Conservation (phyloP, 1,140 invertebrate genomes). For the Carposina sasakii region DNA sequence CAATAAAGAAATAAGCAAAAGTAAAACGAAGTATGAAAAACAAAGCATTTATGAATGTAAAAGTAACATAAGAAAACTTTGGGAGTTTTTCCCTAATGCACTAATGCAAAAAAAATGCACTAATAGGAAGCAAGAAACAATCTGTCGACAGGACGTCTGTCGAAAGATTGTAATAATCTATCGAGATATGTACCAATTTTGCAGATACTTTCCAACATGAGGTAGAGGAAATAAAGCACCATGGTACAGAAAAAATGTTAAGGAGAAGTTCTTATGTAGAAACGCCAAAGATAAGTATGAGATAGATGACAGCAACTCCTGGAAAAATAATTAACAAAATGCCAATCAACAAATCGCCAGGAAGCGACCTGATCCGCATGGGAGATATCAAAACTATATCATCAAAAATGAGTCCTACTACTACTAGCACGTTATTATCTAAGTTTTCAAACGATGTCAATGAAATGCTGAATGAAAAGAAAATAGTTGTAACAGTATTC, state of each 20-base stretch:
- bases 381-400: neutral
- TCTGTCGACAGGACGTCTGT: neutral
- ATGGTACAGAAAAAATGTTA: neutral
- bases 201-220: neutral
- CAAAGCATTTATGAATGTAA: neutral
- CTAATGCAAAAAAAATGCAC: neutral
- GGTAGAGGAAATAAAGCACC: neutral
- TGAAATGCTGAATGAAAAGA: conserved; percentile 7
- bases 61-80: conserved; percentile 5
- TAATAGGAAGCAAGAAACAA: conserved; percentile 1
- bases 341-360: neutral
- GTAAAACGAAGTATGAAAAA: conserved; percentile 6
- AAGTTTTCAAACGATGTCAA: conserved; percentile 17
- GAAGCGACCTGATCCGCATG: conserved; percentile 5
- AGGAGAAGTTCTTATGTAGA: neutral
- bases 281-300: neutral
- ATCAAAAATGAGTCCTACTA: conserved; percentile 2
- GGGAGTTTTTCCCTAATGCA: too few species aligned
- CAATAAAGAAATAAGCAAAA: neutral
- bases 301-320: neutral
- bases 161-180: neutral
- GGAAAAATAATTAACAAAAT: conserved; percentile 1
- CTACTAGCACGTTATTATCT: conserved; percentile 1
- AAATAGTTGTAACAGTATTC: conserved; percentile 17
- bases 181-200: neutral